phyloP scores from a whole-genome alignment of 2,888 invertebrate genomes.

The Vesta saturnalis region DNA sequence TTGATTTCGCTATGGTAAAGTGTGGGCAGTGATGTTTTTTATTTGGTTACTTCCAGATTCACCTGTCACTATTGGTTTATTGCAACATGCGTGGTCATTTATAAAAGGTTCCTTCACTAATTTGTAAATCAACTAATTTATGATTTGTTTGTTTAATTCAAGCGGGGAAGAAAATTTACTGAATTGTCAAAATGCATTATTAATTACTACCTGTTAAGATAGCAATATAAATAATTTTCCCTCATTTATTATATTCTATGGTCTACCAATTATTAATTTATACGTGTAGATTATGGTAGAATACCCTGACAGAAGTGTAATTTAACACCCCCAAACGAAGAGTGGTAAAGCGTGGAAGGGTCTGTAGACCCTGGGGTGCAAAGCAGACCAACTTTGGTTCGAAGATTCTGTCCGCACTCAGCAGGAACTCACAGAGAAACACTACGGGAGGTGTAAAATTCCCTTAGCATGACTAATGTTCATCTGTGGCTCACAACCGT shows the following conservation, averaged over 20 bases:
- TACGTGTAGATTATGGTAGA: slow-evolving; percentile 24
- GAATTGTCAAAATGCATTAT: no score
- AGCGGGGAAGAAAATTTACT: no score
- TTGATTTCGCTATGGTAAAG: background rate
- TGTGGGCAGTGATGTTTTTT: no score
- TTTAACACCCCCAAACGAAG: slow-evolving; percentile 31
- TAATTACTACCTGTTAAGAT: background rate
- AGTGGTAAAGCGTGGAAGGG: slow-evolving; percentile 23
- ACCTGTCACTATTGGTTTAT: no score
- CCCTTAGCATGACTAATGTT: slow-evolving; percentile 32
- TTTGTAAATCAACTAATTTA: no score
- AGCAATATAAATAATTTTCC: background rate
- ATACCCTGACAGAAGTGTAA: slow-evolving; percentile 31
- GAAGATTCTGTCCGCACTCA: slow-evolving; percentile 36
- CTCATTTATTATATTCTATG: background rate
- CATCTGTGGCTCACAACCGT: slow-evolving; percentile 13
- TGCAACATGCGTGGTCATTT: no score
- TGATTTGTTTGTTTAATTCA: no score
- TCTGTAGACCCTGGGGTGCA: slow-evolving; percentile 24
- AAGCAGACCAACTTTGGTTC: slow-evolving; percentile 15
- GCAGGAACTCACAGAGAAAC: slow-evolving; percentile 29
- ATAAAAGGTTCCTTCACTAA: no score
- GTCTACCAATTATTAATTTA: slow-evolving; percentile 28
- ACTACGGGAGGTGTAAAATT: slow-evolving; percentile 35
- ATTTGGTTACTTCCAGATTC: no score